Percentiles rank a stretch among this genome's conserved stretches.
Conservation (phyloP, 2,113 vertebrate species). For the Catagonus wagneri region DNA sequence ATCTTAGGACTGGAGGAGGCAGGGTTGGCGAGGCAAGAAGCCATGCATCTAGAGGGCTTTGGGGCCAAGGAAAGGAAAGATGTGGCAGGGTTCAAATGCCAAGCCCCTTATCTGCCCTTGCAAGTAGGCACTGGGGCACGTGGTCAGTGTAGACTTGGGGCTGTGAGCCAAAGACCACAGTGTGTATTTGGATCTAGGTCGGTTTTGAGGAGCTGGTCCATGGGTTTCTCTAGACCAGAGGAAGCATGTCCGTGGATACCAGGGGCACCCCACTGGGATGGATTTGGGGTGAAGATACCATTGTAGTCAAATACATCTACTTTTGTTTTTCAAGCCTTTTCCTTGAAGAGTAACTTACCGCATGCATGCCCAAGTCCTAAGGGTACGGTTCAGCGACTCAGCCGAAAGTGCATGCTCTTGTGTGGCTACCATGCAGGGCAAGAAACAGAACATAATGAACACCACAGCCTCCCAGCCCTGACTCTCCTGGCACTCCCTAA, state of each 20-base stretch:
- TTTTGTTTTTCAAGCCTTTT: neutral
- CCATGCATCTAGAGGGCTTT: neutral
- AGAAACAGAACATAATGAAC: neutral
- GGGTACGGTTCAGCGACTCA: neutral
- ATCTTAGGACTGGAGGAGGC: neutral
- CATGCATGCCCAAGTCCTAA: neutral
- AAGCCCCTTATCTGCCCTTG: neutral
- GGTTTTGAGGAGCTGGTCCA: neutral
- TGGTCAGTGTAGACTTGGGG: neutral
- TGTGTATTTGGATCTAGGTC: neutral
- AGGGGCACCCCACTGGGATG: neutral
- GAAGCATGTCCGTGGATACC: neutral
- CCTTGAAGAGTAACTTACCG: neutral
- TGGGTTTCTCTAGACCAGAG: neutral
- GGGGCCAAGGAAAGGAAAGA: neutral
- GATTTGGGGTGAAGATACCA: neutral
- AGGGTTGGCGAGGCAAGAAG: neutral
- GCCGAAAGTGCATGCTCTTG: neutral
- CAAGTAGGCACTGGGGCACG: neutral
- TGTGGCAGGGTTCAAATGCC: too few species aligned
- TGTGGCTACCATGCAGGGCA: neutral
- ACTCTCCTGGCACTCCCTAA: neutral
- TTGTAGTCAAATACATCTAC: neutral
- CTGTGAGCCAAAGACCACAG: neutral
- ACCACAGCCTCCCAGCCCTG: neutral